phyloP scores from a whole-genome alignment of 1,140 invertebrate species.

The Tetramorium simillimum region DNA sequence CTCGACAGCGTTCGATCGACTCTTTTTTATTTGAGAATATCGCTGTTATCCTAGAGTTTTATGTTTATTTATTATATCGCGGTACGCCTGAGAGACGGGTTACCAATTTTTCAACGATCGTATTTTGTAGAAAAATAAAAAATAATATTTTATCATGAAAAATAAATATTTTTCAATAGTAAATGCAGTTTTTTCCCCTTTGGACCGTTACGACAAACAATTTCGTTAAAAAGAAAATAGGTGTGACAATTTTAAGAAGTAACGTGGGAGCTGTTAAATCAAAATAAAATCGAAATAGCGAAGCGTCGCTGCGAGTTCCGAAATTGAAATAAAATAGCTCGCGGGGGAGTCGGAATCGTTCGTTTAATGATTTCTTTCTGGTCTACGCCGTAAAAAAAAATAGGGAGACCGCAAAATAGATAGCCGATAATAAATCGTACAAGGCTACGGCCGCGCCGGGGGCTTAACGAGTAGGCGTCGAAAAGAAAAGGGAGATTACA shows the following conservation, averaged over 20 bases:
- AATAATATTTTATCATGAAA: neutral
- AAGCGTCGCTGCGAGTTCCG: neutral
- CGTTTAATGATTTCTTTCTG: slow-evolving; percentile 38
- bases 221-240: neutral
- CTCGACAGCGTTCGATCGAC: neutral
- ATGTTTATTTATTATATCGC: neutral
- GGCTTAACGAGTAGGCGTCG: slow-evolving; percentile 16
- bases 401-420: slow-evolving; percentile 7
- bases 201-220: neutral
- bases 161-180: slow-evolving; percentile 10
- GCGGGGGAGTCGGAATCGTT: neutral
- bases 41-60: neutral
- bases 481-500: slow-evolving; percentile 12
- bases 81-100: neutral
- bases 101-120: neutral
- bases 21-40: neutral
- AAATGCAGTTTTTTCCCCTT: neutral
- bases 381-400: neutral
- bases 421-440: slow-evolving; percentile 55
- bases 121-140: neutral
- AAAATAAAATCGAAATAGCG: neutral
- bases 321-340: slow-evolving; percentile 43
- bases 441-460: neutral
- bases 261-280: slow-evolving; percentile 5
- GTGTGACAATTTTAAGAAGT: slow-evolving; percentile 5